phyloP scores from a whole-genome alignment of 2,797 vertebrate species.

The Halcyon badia region DNA sequence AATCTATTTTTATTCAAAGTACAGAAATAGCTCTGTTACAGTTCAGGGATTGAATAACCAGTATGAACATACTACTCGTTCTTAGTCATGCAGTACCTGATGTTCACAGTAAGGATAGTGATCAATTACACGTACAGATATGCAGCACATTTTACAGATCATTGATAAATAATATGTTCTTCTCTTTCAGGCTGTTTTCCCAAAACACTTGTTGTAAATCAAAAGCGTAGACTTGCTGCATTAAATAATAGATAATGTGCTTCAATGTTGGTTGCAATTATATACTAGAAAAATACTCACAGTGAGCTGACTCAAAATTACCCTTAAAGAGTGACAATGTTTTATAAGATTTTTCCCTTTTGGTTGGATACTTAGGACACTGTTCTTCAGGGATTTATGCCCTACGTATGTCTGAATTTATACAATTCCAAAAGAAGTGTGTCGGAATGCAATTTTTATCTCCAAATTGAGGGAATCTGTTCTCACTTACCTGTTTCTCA shows the following conservation, averaged over 20 bases:
- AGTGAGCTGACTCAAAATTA: background rate
- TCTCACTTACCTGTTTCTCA: conserved; percentile 58
- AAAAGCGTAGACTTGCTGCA: background rate
- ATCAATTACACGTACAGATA: conserved; percentile 55
- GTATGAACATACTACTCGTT: conserved; percentile 31
- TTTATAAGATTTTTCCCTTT: conserved; percentile 19
- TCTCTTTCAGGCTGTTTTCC: conserved; percentile 47
- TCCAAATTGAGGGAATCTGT: conserved; percentile 24
- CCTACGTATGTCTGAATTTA: conserved; percentile 17
- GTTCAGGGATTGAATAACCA: conserved; percentile 63
- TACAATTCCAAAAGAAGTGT: conserved; percentile 40
- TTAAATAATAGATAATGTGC: conserved; percentile 16
- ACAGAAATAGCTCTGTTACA: conserved; percentile 72
- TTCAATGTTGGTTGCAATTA: conserved; percentile 29
- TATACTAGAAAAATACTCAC: conserved; percentile 7
- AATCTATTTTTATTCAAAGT: conserved; percentile 75
- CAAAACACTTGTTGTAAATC: conserved; percentile 36
- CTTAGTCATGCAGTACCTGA: conserved; percentile 27
- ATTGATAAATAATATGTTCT: conserved; percentile 31
- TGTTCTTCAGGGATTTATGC: conserved; percentile 30
- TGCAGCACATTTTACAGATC: background rate
- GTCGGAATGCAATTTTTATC: conserved; percentile 19
- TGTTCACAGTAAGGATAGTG: conserved; percentile 66
- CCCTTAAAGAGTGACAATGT: background rate
- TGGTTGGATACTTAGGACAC: conserved; percentile 31